Evolutionary conservation across 2,797 vertebrate genomes (phyloP).

Genomic region (Pipistrellus kuhlii): DNA sequence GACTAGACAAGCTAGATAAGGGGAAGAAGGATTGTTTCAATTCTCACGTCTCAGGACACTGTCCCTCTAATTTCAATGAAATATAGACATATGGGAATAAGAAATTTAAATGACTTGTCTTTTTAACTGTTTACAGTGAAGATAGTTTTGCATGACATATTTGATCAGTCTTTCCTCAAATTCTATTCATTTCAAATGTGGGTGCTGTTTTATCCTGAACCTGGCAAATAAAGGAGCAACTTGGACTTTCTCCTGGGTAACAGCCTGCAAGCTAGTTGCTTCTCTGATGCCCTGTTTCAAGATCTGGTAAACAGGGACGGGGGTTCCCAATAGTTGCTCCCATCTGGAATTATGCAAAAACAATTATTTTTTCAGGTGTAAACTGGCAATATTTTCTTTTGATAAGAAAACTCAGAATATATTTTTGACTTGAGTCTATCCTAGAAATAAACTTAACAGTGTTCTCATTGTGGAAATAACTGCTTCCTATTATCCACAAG

Average conservation of each 20-base stretch:
- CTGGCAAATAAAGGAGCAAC: background rate
- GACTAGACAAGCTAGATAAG: background rate
- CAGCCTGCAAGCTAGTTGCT: background rate
- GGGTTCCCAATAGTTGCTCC: conserved; percentile 22
- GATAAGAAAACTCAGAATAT: conserved; percentile 15
- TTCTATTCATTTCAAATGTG: background rate
- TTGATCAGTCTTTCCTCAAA: conserved; percentile 38
- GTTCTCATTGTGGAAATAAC: background rate
- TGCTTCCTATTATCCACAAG: background rate
- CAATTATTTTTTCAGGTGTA: background rate
- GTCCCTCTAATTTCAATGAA: conserved; percentile 27
- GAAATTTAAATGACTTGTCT: background rate
- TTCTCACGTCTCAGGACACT: background rate
- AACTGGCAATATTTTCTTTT: conserved; percentile 10
- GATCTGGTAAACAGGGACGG: background rate
- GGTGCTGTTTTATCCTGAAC: conserved; percentile 19
- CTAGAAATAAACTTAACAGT: background rate
- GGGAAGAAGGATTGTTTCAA: background rate
- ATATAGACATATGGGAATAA: background rate
- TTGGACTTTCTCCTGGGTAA: conserved; percentile 16
- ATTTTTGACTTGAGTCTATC: background rate
- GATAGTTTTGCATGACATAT: conserved; percentile 30
- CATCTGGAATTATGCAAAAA: conserved; percentile 42
- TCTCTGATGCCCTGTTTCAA: conserved; percentile 36
- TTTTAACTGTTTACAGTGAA: conserved; percentile 26